Evolutionary conservation across 2,113 vertebrate species (phyloP).

Genomic region (Albula glossodonta): DNA sequence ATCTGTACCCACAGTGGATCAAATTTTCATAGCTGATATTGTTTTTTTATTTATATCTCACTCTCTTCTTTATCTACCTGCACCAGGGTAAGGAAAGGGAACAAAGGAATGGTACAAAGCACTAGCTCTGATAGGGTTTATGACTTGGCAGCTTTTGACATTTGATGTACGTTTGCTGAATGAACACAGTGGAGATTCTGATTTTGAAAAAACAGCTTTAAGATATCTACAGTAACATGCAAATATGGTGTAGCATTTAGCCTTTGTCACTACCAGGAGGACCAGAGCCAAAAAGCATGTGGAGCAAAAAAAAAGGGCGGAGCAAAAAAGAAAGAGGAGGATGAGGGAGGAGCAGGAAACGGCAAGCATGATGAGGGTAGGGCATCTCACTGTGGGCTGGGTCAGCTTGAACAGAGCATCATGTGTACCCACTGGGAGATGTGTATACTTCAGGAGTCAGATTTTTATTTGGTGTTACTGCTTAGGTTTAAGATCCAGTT

Average conservation of each 20-base stretch:
- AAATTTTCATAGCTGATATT: too few relatives aligned
- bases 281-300: neutral
- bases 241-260: neutral
- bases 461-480: too few relatives aligned
- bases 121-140: too few relatives aligned
- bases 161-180: neutral
- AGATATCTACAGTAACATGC: neutral
- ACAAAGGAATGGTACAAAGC: too few relatives aligned
- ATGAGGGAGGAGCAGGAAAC: too few relatives aligned
- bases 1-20: neutral
- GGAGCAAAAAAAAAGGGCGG: neutral
- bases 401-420: neutral
- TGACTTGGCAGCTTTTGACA: neutral
- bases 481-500: too few relatives aligned
- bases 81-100: too few relatives aligned
- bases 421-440: neutral
- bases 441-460: neutral
- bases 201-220: neutral
- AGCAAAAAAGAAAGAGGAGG: neutral
- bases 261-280: too few relatives aligned
- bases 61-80: too few relatives aligned
- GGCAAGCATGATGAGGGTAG: neutral
- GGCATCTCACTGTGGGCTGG: neutral
- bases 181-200: neutral
- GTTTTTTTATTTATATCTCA: neutral